phyloP scores from a whole-genome alignment of 2,113 vertebrate genomes.

The Aramus guarauna region DNA sequence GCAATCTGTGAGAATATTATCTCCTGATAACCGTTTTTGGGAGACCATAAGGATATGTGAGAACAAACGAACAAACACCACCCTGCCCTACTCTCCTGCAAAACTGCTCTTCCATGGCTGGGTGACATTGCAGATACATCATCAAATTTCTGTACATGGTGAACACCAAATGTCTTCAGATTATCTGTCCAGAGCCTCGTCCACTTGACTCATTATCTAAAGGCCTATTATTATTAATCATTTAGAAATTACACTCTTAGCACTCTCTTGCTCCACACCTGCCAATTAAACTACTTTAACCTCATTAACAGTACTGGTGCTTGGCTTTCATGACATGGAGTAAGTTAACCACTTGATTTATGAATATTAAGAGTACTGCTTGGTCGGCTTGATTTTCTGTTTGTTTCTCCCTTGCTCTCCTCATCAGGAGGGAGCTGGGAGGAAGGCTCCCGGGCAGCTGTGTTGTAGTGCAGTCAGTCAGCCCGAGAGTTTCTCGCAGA shows the following conservation, averaged over 20 bases:
- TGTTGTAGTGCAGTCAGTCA: conserved; percentile 16
- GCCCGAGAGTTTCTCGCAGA: neutral
- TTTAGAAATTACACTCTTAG: conserved; percentile 25
- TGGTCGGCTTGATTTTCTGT: neutral
- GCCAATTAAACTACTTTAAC: conserved; percentile 60
- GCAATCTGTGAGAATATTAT: neutral
- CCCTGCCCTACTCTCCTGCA: neutral
- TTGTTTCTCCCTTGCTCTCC: neutral
- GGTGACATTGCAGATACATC: neutral
- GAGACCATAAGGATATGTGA: neutral
- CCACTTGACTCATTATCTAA: conserved; percentile 49
- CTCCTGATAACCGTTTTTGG: neutral
- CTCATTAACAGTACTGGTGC: conserved; percentile 33
- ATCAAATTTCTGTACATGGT: neutral
- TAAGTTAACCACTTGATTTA: conserved; percentile 45
- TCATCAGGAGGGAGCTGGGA: neutral
- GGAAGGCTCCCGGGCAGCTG: neutral
- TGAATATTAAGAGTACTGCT: neutral
- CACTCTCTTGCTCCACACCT: neutral
- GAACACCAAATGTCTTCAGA: conserved; percentile 1
- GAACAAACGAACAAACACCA: neutral
- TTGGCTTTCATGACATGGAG: conserved; percentile 30
- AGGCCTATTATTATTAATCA: conserved; percentile 56
- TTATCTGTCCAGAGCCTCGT: neutral
- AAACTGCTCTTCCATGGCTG: neutral